Conservation (phyloP, 30 jellyfish, hydroid and myxozoan genomes). For the Cassiopea andromeda region DNA sequence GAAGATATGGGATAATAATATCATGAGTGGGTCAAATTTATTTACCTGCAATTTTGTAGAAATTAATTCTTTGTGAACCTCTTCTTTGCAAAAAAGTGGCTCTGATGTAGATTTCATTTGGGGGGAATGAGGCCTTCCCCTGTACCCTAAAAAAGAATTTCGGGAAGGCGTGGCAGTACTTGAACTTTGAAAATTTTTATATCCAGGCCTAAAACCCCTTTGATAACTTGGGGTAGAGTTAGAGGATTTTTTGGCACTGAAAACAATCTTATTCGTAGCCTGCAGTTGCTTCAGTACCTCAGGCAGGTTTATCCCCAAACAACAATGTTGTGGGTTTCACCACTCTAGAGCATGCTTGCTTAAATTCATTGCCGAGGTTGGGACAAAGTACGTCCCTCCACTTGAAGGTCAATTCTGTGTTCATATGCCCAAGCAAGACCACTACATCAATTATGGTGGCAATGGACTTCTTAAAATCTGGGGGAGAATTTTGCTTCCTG, state of each 20-base stretch:
- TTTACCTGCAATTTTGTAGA: conserved; percentile 11
- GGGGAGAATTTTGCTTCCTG: no score
- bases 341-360: neutral
- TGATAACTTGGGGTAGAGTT: neutral
- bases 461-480: no score
- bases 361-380: neutral
- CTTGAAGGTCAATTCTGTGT: neutral
- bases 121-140: neutral
- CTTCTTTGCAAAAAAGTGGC: conserved; percentile 1
- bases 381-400: neutral
- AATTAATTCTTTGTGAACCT: conserved; percentile 6
- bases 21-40: neutral
- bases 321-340: neutral
- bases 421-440: neutral
- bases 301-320: neutral
- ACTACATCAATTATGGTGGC: no score
- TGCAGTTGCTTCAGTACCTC: neutral
- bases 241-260: neutral
- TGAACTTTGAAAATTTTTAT: neutral
- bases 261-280: neutral
- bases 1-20: neutral
- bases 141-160: neutral
- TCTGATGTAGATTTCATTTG: neutral
- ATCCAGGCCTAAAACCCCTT: neutral
- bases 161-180: neutral